A percentile compares a stretch with the other conserved stretches of the same genome.
phyloP scores from a whole-genome alignment of 2,113 vertebrate species.

The Sprattus sprattus region DNA sequence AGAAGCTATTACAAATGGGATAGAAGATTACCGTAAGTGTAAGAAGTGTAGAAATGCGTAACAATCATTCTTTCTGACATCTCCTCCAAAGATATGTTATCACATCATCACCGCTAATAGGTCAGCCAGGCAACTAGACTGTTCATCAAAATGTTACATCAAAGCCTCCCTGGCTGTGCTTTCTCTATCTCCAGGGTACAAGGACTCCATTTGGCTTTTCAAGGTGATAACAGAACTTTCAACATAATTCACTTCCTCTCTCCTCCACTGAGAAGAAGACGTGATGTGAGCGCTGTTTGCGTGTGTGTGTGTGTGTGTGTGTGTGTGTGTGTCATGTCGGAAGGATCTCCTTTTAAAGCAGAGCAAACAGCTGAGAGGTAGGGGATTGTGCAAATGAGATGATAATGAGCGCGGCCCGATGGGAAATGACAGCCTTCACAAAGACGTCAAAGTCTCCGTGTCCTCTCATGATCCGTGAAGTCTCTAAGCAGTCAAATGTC shows the following conservation, averaged over 20 bases:
- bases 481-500: background rate
- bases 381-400: background rate
- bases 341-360: background rate
- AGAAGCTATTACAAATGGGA: background rate
- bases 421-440: slow-evolving; percentile 8
- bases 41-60: no score
- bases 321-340: background rate
- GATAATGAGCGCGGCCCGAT: background rate
- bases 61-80: no score
- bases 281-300: background rate
- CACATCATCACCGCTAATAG: background rate
- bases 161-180: background rate
- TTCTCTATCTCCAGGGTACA: background rate
- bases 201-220: background rate
- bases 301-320: slow-evolving; percentile 7
- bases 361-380: slow-evolving; percentile 10
- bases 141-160: background rate
- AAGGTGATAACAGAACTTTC: background rate
- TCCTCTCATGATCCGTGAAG: background rate
- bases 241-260: background rate
- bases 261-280: background rate
- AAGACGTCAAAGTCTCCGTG: background rate
- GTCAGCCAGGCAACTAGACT: background rate
- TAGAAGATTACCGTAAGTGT: no score
- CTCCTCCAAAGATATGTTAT: background rate